Percentiles rank a stretch among this genome's conserved stretches.
These are phyloP conservation scores for Dolichotis patagonum DNA, from an alignment of 2,113 vertebrate species.

Conservation along the genomic window DNA sequence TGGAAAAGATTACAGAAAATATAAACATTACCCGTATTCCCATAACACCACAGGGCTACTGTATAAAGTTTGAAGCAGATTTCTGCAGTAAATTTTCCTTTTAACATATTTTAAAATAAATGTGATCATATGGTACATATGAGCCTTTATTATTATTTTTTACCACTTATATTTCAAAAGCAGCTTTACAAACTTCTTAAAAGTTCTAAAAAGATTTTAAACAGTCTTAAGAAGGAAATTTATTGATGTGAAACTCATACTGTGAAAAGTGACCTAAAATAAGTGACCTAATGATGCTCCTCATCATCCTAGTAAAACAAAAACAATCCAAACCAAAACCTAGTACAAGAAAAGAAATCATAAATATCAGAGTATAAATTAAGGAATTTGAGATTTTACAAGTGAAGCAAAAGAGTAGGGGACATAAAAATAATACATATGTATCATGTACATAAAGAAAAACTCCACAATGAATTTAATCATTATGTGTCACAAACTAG, in stretches of 20 bases:
- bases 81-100: background rate
- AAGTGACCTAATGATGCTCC: background rate
- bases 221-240: background rate
- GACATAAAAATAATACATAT: background rate
- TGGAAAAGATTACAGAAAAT: conserved; percentile 27
- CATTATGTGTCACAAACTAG: background rate
- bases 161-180: background rate
- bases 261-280: background rate
- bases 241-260: background rate
- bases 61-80: background rate
- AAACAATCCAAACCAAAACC: background rate
- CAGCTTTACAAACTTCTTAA: background rate
- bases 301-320: background rate
- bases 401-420: background rate
- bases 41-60: conserved; percentile 35
- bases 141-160: background rate
- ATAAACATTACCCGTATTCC: conserved; percentile 2
- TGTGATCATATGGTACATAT: background rate
- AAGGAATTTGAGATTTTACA: background rate
- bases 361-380: background rate
- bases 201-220: background rate
- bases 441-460: background rate
- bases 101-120: conserved; percentile 42
- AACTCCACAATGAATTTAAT: background rate
- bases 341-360: background rate